Evolutionary conservation across 2,113 vertebrate species (phyloP).

Genomic region (Centropus unirufus): DNA sequence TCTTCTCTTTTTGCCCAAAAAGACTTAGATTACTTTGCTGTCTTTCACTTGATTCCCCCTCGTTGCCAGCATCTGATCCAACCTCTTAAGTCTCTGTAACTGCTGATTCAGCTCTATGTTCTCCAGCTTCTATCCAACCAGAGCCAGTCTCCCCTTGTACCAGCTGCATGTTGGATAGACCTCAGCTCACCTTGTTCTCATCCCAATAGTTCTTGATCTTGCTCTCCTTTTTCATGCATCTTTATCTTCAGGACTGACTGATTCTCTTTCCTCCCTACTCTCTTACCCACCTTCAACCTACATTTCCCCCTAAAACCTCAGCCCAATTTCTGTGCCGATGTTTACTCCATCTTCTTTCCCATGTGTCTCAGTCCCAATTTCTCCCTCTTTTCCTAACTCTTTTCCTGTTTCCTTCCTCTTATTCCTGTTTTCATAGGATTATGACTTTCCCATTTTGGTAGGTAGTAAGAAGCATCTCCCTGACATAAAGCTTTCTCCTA

Average conservation of each 20-base stretch:
- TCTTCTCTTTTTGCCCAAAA: not conserved
- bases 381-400: not conserved
- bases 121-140: not conserved
- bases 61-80: not conserved
- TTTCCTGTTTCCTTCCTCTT: not conserved
- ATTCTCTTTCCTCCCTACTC: not conserved
- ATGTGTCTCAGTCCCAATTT: not conserved
- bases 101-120: not conserved
- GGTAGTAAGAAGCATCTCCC: not conserved
- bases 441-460: not conserved
- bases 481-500: not conserved
- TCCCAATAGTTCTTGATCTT: not conserved
- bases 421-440: not conserved
- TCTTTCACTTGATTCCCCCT: fast-evolving
- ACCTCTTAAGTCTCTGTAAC: not conserved
- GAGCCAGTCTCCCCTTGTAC: not conserved
- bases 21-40: not conserved
- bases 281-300: not conserved
- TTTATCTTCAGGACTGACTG: not conserved
- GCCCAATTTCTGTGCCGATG: not conserved
- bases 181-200: not conserved
- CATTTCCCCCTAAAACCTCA: not conserved
- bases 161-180: not conserved
- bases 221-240: not conserved
- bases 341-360: not conserved